Evolutionary conservation across 2,797 vertebrate genomes (phyloP).

Genomic region (Acrossocheilus fasciatus): DNA sequence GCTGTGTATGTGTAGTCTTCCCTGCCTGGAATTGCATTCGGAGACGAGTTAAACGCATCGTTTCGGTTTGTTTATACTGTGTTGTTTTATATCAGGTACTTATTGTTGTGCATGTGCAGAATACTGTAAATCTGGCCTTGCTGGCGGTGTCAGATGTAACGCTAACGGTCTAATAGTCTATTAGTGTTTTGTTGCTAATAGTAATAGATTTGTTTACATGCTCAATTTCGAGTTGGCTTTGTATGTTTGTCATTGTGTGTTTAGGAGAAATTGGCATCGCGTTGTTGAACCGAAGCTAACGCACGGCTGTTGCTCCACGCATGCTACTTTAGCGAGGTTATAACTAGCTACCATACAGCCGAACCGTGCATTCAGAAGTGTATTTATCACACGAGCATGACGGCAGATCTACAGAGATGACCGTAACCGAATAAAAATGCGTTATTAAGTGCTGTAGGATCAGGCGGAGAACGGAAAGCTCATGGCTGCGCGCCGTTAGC

Average conservation of each 20-base stretch:
- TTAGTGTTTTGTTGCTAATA: slow-evolving; percentile 6
- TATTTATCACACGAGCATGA: not conserved
- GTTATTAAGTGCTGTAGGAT: not conserved
- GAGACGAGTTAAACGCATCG: not conserved
- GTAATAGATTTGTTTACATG: slow-evolving; percentile 8
- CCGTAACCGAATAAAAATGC: slow-evolving; percentile 3
- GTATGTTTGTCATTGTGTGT: not conserved
- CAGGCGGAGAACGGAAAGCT: not conserved
- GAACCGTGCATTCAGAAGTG: not conserved
- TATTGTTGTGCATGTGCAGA: not conserved
- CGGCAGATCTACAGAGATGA: slow-evolving; percentile 23
- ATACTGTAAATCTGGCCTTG: slow-evolving; percentile 5
- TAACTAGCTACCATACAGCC: not conserved
- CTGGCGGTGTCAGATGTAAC: slow-evolving; percentile 1
- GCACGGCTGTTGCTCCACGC: not conserved
- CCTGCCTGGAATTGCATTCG: not conserved
- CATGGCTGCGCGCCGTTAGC: slow-evolving; percentile 26
- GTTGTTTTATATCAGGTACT: not conserved
- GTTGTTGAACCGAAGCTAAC: not conserved
- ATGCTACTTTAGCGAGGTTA: slow-evolving; percentile 29
- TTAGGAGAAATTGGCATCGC: not conserved
- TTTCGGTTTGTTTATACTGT: not conserved
- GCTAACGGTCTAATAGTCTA: slow-evolving; percentile 9
- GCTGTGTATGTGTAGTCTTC: not conserved
- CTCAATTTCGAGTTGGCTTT: not conserved